Conservation (phyloP, 1,140 invertebrate species). For the Littorina saxatilis region DNA sequence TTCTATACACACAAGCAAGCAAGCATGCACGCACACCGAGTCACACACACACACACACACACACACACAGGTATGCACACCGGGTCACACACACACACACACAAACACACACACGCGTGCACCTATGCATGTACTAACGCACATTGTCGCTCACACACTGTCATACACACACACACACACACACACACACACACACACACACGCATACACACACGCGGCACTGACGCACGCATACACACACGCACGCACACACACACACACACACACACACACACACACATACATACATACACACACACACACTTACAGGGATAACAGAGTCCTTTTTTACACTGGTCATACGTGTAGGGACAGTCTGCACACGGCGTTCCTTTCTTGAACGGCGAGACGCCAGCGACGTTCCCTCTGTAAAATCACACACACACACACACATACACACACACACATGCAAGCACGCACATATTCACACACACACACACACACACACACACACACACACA, state of each 20-base stretch:
- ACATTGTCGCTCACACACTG: constrained; percentile 21
- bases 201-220: not conserved
- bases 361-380: too few species aligned
- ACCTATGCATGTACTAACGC: not conserved
- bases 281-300: constrained; percentile 14
- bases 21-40: not conserved
- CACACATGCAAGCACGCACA: not conserved
- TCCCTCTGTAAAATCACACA: not conserved
- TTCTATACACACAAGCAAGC: not conserved
- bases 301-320: constrained; percentile 3
- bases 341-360: not conserved
- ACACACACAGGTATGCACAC: not conserved
- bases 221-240: constrained; percentile 12
- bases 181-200: not conserved
- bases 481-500: not conserved
- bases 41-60: not conserved
- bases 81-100: constrained; percentile 6
- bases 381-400: not conserved
- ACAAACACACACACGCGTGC: constrained; percentile 1
- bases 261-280: constrained; percentile 1
- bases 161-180: constrained; percentile 3
- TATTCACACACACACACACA: not conserved
- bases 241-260: not conserved
- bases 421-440: not conserved
- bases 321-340: not conserved